Conservation (phyloP, 2,888 invertebrate species). For the Aproaerema taeniolella region DNA sequence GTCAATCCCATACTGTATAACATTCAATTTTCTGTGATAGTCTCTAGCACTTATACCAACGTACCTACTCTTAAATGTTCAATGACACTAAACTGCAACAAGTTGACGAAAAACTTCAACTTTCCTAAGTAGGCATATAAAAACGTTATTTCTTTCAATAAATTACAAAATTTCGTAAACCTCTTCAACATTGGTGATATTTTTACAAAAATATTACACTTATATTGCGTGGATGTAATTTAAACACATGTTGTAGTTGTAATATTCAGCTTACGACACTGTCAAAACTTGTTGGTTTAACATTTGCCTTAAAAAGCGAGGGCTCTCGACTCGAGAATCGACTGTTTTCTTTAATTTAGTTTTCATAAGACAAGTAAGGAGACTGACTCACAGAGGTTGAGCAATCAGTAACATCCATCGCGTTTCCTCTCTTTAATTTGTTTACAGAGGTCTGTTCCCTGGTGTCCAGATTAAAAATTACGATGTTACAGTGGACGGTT, state of each 20-base stretch:
- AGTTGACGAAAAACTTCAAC: no score
- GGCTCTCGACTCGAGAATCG: slow-evolving; percentile 33
- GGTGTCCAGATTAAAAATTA: slow-evolving; percentile 28
- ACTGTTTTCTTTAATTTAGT: slow-evolving; percentile 44
- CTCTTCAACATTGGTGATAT: slow-evolving; percentile 17
- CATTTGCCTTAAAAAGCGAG: slow-evolving; percentile 57
- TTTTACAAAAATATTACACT: slow-evolving; percentile 28
- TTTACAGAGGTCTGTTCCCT: slow-evolving; percentile 10
- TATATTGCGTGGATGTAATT: slow-evolving; percentile 33
- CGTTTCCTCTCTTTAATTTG: no score
- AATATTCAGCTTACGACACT: slow-evolving; percentile 47
- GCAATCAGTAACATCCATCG: no score
- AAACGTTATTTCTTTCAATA: not conserved
- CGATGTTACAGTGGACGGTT: slow-evolving; percentile 30
- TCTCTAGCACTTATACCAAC: no score
- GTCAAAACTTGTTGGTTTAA: slow-evolving; percentile 58
- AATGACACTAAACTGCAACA: no score
- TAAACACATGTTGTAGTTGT: slow-evolving; percentile 28
- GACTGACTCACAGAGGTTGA: slow-evolving; percentile 40
- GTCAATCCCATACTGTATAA: no score
- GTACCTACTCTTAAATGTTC: no score
- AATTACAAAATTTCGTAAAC: slow-evolving; percentile 2
- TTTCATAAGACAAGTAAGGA: slow-evolving; percentile 39
- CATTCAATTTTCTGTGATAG: no score
- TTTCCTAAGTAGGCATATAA: no score